Percentiles rank a stretch among this genome's conserved stretches.
phyloP scores from a whole-genome alignment of 2,888 invertebrate species.

The Romanomermis culicivorax region DNA sequence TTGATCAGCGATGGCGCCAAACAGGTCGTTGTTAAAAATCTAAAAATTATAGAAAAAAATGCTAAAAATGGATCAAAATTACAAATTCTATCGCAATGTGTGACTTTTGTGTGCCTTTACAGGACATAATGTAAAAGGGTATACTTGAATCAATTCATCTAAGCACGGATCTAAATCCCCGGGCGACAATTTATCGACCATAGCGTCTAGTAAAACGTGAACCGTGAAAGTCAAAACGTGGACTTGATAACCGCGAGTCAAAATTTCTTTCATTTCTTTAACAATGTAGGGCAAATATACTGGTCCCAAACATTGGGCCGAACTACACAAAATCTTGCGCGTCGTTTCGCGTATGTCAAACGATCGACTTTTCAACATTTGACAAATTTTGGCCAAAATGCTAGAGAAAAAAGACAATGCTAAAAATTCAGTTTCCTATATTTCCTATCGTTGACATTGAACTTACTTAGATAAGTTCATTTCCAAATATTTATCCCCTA shows the following conservation, averaged over 20 bases:
- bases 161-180: constrained; percentile 59
- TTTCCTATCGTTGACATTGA: neutral
- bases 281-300: constrained; percentile 53
- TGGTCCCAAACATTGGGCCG: constrained; percentile 62
- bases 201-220: constrained; percentile 52
- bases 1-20: constrained; percentile 66
- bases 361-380: constrained; percentile 65
- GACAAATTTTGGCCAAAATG: constrained; percentile 47
- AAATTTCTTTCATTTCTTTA: constrained; percentile 52
- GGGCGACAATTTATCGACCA: constrained; percentile 42
- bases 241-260: constrained; percentile 66
- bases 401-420: constrained; percentile 13
- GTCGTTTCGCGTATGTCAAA: constrained; percentile 63
- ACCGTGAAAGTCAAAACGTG: constrained; percentile 76
- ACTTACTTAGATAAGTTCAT: constrained; percentile 41
- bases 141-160: too few relatives aligned
- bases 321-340: constrained; percentile 72
- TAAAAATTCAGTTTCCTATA: neutral
- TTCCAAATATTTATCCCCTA: constrained; percentile 40
- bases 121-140: too few relatives aligned
- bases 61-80: neutral
- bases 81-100: neutral
- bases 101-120: too few relatives aligned
- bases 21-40: constrained; percentile 65
- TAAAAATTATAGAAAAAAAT: constrained; percentile 23